Evolutionary conservation across 2,113 vertebrate species (phyloP).

Genomic region (Bufo gargarizans): DNA sequence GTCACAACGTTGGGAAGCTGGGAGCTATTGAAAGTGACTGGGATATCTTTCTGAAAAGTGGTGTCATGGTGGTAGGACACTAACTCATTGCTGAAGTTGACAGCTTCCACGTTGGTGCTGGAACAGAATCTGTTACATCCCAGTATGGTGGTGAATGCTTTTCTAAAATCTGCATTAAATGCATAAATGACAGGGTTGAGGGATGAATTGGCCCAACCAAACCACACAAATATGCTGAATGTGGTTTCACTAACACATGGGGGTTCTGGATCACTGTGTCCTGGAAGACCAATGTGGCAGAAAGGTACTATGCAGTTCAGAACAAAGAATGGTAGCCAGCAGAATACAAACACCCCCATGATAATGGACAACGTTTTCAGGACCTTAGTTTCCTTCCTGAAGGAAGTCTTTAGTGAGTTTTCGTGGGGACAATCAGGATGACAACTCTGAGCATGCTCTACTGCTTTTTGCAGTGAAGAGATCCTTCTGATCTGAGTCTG

Average conservation of each 20-base stretch:
- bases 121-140: slow-evolving; percentile 72
- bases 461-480: slow-evolving; percentile 77
- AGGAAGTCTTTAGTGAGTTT: slow-evolving; percentile 72
- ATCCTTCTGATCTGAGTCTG: slow-evolving; percentile 82
- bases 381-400: slow-evolving; percentile 83
- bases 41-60: slow-evolving; percentile 72
- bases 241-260: slow-evolving; percentile 76
- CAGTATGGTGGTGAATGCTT: slow-evolving; percentile 78
- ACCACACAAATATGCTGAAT: slow-evolving; percentile 83
- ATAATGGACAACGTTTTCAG: slow-evolving; percentile 83
- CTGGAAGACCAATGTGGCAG: slow-evolving; percentile 64
- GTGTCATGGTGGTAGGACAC: slow-evolving; percentile 77
- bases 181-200: slow-evolving; percentile 82
- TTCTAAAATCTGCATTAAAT: slow-evolving; percentile 79
- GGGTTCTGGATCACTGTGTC: slow-evolving; percentile 30
- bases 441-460: slow-evolving; percentile 65
- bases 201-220: slow-evolving; percentile 83
- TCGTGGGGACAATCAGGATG: slow-evolving; percentile 68
- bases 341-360: slow-evolving; percentile 84
- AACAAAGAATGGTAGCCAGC: slow-evolving; percentile 84
- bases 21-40: slow-evolving; percentile 61
- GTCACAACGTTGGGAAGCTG: slow-evolving; percentile 60
- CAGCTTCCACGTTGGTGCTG: slow-evolving; percentile 69
- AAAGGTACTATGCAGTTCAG: slow-evolving; percentile 83
- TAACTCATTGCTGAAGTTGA: slow-evolving; percentile 78